Percentiles rank a stretch among this genome's conserved stretches.
These are phyloP conservation scores for Bombus waltoni DNA, from an alignment of 1,140 invertebrate genomes.

Conservation along the genomic window DNA sequence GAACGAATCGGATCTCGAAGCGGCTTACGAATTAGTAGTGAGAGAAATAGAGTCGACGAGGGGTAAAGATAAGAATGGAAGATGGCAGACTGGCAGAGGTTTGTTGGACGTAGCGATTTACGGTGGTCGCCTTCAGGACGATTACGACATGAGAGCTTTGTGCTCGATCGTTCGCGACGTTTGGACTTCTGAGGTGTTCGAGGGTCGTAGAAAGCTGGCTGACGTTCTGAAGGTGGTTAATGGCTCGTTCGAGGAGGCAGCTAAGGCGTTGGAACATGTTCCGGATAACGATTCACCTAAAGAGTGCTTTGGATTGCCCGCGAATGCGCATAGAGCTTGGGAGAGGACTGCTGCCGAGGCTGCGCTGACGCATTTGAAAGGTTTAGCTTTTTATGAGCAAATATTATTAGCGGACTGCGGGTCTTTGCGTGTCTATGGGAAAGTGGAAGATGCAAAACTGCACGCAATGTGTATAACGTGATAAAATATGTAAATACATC, in stretches of 20 bases:
- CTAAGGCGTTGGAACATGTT: slow-evolving; percentile 85
- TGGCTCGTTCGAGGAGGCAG: slow-evolving; percentile 84
- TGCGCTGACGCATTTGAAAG: slow-evolving; percentile 87
- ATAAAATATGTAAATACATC: no score
- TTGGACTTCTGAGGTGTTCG: slow-evolving; percentile 86
- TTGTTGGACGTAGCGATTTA: slow-evolving; percentile 93
- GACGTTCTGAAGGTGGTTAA: slow-evolving; percentile 83
- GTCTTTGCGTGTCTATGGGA: no score
- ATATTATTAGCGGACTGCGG: no score
- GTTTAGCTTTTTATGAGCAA: slow-evolving; percentile 67
- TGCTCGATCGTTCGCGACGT: slow-evolving; percentile 89
- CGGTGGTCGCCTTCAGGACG: slow-evolving; percentile 93
- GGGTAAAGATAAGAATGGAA: slow-evolving; percentile 39
- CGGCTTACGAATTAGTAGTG: slow-evolving; percentile 89
- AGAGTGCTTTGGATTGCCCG: slow-evolving; percentile 89
- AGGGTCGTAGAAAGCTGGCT: slow-evolving; percentile 84
- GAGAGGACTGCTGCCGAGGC: slow-evolving; percentile 87
- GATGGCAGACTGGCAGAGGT: slow-evolving; percentile 92
- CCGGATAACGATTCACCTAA: slow-evolving; percentile 87
- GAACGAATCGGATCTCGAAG: slow-evolving; percentile 91
- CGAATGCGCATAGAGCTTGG: slow-evolving; percentile 91
- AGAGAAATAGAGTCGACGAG: slow-evolving; percentile 82
- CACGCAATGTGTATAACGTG: no score
- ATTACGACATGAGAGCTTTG: slow-evolving; percentile 89
- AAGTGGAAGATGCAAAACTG: no score